Base-by-base conservation (phyloP, 2,113 vertebrate genomes). In the Scomber colias region DNA sequence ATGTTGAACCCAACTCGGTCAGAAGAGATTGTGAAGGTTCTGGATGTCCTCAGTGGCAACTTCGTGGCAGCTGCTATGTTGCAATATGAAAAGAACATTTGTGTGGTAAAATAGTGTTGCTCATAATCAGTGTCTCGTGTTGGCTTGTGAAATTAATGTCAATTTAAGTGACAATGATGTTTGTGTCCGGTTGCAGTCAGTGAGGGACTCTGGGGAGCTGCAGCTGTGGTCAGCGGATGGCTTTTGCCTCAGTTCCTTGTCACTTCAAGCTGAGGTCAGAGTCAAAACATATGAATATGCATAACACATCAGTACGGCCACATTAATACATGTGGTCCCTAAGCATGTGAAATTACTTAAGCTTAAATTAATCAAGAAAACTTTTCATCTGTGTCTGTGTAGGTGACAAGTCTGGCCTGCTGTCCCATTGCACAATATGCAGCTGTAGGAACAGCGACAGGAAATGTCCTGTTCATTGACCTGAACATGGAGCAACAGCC, bases 381-480 rank as follows among this genome's bases (percentile, higher is more conserved):
- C 1, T 5, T 66, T 4, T 35, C 53, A 49, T 79, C 3, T 63
- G 1, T 81, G 48, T 77, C 35, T 83, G 16, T 81, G 57, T 50
- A 99, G 98, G 93, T 94, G 27, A 96, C 93, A 19, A 88, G 93
- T 71, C 82, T 99, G 92, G 96, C 95, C 24, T 97, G 96, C 89
- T 97, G 95, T 78, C 95, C 96, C 6, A 90, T 95, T 79, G 97
- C 97, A 60, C 81, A 49, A 55, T 96, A 95, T 0, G 93, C 93
- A 45, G 96, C 93, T 11, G 89, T 97, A 75, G 98, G 97, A 62
- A 96, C 96, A 5, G 51, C 53, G 56, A 92, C 19, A 16, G 97
- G 98, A 73, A 90, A 83, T 0, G 79, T 98, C 59, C 84, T 93
- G 65, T 97, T 97, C 59, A 77, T 98, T 63, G 96, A 97, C 59